A percentile compares a stretch with the other conserved stretches of the same genome.
phyloP scores from a whole-genome alignment of 2,797 vertebrate genomes.

The Amphiprion clarkii region DNA sequence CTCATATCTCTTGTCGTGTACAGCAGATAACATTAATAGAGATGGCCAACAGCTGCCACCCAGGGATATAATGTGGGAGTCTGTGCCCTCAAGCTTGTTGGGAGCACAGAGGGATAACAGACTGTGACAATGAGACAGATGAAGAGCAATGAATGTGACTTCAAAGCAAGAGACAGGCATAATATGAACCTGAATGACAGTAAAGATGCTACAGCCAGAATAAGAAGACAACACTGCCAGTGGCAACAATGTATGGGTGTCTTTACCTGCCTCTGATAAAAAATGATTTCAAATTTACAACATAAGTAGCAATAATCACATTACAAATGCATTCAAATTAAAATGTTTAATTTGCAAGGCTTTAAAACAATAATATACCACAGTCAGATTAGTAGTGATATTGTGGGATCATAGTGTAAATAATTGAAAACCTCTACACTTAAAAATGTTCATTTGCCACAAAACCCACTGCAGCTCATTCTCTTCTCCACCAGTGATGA shows the following conservation, averaged over 20 bases:
- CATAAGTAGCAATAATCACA: neutral
- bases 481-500: neutral
- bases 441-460: too few relatives aligned
- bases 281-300: neutral
- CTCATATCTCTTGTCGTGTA: slow-evolving; percentile 56
- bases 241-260: neutral
- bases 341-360: neutral
- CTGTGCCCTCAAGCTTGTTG: slow-evolving; percentile 39
- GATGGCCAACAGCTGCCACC: slow-evolving; percentile 56
- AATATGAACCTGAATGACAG: slow-evolving; percentile 13
- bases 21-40: slow-evolving; percentile 51
- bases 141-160: slow-evolving; percentile 48
- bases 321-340: neutral
- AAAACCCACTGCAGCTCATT: too few relatives aligned
- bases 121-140: slow-evolving; percentile 44
- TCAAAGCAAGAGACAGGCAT: slow-evolving; percentile 31
- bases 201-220: neutral
- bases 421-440: neutral
- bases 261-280: neutral
- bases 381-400: neutral
- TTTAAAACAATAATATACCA: neutral
- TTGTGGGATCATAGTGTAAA: neutral
- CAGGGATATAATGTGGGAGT: slow-evolving; percentile 16
- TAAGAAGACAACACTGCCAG: neutral
- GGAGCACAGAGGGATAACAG: slow-evolving; percentile 26